Evolutionary conservation across 2,113 vertebrate genomes (phyloP).

Genomic region (Amia ocellicauda): DNA sequence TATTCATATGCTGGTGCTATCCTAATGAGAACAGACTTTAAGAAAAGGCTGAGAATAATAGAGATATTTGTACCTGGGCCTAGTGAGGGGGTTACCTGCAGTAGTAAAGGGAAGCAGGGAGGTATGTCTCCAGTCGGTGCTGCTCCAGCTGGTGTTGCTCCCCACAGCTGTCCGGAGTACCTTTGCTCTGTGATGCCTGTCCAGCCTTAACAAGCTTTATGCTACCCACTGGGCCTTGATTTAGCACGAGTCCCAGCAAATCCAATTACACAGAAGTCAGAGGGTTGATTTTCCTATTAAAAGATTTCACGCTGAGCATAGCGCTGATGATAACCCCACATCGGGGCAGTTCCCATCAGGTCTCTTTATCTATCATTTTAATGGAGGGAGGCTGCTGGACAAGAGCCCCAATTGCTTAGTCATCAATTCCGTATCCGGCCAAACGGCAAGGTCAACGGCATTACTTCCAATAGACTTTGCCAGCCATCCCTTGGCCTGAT

Average conservation of each 20-base stretch:
- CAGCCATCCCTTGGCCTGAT: neutral
- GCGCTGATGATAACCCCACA: slow-evolving; percentile 68
- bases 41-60: neutral
- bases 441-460: slow-evolving; percentile 19
- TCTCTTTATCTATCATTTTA: slow-evolving; percentile 23
- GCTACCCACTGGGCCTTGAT: slow-evolving; percentile 73
- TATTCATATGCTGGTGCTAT: no score
- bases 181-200: slow-evolving; percentile 67
- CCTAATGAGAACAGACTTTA: neutral
- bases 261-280: slow-evolving; percentile 79
- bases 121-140: no score
- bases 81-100: neutral
- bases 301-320: slow-evolving; percentile 74
- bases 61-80: neutral
- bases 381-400: slow-evolving; percentile 7
- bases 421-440: neutral
- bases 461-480: neutral
- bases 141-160: slow-evolving; percentile 24
- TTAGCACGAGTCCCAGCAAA: slow-evolving; percentile 77
- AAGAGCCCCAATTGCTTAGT: slow-evolving; percentile 11
- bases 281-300: slow-evolving; percentile 78
- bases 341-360: slow-evolving; percentile 52
- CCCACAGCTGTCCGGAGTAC: slow-evolving; percentile 62
- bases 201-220: slow-evolving; percentile 80
- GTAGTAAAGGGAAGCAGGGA: neutral